phyloP scores from a whole-genome alignment of 2,113 vertebrate species.

The Potamarius usumacintae region DNA sequence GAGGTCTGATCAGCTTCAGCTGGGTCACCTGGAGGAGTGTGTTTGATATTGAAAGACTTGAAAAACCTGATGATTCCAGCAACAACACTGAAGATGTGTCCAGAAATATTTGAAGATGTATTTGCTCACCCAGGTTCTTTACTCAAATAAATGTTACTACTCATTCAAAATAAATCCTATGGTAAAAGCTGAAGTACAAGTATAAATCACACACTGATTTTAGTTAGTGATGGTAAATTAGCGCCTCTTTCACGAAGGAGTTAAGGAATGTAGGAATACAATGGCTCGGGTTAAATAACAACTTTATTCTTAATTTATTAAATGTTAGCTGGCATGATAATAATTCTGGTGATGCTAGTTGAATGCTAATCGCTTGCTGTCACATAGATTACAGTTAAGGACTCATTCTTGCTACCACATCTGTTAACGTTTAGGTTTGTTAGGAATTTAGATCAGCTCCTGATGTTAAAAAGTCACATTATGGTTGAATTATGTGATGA shows the following conservation, averaged over 20 bases:
- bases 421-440: background rate
- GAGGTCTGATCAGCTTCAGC: background rate
- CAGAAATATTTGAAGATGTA: background rate
- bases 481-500: background rate
- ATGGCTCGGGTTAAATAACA: background rate
- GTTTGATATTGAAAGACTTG: background rate
- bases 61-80: background rate
- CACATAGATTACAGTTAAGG: background rate
- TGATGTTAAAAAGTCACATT: background rate
- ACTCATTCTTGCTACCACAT: background rate
- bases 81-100: background rate
- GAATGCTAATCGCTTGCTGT: background rate
- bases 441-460: background rate
- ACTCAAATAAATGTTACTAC: background rate
- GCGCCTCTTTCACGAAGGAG: background rate
- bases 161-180: background rate
- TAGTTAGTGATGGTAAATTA: background rate
- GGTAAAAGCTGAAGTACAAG: background rate
- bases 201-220: background rate
- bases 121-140: background rate
- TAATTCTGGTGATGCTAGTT: background rate
- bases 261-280: background rate
- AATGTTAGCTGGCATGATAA: background rate
- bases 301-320: background rate
- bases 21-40: background rate